Evolutionary conservation across 1,140 invertebrate genomes (phyloP), one percentile per base, ranked within the genome.

Genomic region (Physella acuta): DNA sequence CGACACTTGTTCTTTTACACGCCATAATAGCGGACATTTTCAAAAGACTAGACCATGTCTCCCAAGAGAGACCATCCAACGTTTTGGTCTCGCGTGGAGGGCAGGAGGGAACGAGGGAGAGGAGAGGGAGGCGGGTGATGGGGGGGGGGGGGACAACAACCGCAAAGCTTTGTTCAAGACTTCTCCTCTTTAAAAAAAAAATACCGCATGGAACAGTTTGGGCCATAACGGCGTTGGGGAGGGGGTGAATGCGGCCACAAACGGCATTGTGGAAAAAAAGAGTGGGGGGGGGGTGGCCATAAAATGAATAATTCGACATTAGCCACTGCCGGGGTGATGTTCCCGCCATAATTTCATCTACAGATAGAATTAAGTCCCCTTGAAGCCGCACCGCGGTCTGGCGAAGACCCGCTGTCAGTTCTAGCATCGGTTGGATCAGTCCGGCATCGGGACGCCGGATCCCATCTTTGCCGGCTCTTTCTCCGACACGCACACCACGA

Each of bases 1-100:
- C 51, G 64, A 67, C 64, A 67, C 64, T 67, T 67, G 64, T 67
- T 67, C 64, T 31, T 67, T 55, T 67, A 56, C 64, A 67, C 64
- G 64, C 64, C 64, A 67, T 53, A 26, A 53, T 53, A 39, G 64
- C 36, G 36, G 36, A 36, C 24, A 67, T 56, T 67, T 28, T 56
- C 51, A 55, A 67, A 39, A 56, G 51, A 49, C 51, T 36, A 39
- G 64, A 56, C 28, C 64, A 51, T n/a, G 11, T 11, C 44, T 65
- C 62, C 62, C 62, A 14, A 16, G 62, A 49, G 62, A 65, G 24
- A 26, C 26, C 20, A 37, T 26, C 20, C 20, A 24, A 24, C 36
- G 36, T 62, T 62, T 62, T 44, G 60, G 60, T 1, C 37, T 62
- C 44, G 34, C 60, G 60, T 26, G 24, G 37, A 37, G 56, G n/a